Percentiles rank a stretch among this genome's conserved stretches.
phyloP scores from a whole-genome alignment of 2,113 vertebrate species.

The Sigmodon hispidus region DNA sequence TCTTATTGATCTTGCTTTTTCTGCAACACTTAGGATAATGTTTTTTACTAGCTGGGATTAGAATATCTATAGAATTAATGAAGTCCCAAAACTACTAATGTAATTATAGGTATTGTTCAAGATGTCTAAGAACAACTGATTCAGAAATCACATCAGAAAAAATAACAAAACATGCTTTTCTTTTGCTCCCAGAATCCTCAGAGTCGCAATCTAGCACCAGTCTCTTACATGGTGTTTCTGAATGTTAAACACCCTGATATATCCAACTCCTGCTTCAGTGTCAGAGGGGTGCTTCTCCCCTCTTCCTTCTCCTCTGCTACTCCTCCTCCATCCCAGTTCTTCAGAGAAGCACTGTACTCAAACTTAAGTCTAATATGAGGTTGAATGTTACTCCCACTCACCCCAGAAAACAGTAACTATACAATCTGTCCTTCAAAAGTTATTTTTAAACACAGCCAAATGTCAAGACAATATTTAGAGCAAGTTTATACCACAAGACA shows the following conservation, averaged over 20 bases:
- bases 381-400: not conserved
- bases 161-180: not conserved
- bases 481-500: not conserved
- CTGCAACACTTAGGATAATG: not conserved
- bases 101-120: not conserved
- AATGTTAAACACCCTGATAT: not conserved
- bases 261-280: not conserved
- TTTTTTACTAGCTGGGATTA: not conserved
- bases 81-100: conserved; percentile 23
- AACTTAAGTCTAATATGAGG: conserved; percentile 17
- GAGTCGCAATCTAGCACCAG: conserved; percentile 2
- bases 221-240: not conserved
- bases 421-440: conserved; percentile 28
- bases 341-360: not conserved
- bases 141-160: not conserved
- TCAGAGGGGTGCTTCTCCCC: not conserved
- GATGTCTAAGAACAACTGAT: conserved; percentile 35
- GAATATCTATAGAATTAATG: not conserved
- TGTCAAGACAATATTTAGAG: conserved; percentile 37
- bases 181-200: conserved; percentile 49
- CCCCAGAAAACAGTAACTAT: not conserved
- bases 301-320: not conserved
- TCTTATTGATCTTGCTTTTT: conserved; percentile 6
- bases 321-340: not conserved
- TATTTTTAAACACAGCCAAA: conserved; percentile 41